Evolutionary conservation across 2,797 vertebrate species (phyloP), one percentile per base, ranked within the genome.

Genomic region (Dicrostonyx torquatus): DNA sequence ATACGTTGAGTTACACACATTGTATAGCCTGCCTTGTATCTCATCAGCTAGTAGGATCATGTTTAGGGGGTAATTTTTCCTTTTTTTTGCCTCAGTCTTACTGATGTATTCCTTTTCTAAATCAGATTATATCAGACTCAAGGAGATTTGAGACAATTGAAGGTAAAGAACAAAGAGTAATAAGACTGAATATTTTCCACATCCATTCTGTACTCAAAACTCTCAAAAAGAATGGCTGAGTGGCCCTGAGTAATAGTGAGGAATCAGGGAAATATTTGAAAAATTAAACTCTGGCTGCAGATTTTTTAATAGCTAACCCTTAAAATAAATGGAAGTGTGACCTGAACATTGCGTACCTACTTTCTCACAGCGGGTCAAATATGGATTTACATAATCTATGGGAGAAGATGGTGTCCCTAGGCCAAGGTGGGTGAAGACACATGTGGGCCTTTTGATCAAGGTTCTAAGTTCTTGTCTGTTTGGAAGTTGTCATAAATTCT

Each of bases 111-210:
- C 6, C 2, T 13, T 7, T 94, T 50, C n/a, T 90, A 15, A 73
- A 53, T 79, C 40, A 79, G 13, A 90, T 66, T 50, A 94, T 90
- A 89, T 18, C 40, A 68, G 22, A 79, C 29, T n/a, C 34, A 37
- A 85, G 37, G 48, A 95, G 34, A 78, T 73, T 87, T 86, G 40
- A 5, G 34, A 85, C 22, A 66, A 7, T 50, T 73, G n/a, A 89
- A 85, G 43, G 24, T 83, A 89, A 90, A 87, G 9, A 93, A 83
- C 11, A 83, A 96, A 96, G 64, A 79, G 29, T 84, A 90, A 68
- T 40, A 43, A n/a, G n/a, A 10, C 5, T 70, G 24, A 37, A 0
- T 48, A 55, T 87, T 43, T 86, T 82, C 79, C 80, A 3, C 31
- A 37, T 91, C 34, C 40, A 70, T 20, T 70, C 50, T 60, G 1